phyloP scores from a whole-genome alignment of 2,113 vertebrate species.

The Hippotragus niger region DNA sequence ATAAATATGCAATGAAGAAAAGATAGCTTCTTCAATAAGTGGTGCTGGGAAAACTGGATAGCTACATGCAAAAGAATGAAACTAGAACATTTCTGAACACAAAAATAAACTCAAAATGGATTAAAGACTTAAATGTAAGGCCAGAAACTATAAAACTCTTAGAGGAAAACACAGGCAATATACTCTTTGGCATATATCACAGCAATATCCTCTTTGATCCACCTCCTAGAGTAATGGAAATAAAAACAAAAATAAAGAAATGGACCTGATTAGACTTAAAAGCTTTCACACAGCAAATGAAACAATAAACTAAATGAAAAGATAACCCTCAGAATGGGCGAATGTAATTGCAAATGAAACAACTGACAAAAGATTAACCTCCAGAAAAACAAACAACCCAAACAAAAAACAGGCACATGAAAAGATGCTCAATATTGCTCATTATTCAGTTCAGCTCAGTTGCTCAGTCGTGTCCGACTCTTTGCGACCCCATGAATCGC shows the following conservation, averaged over 20 bases:
- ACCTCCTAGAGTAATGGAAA: neutral
- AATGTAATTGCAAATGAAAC: neutral
- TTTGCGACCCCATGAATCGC: too few relatives aligned
- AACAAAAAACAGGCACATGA: neutral
- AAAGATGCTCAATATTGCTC: neutral
- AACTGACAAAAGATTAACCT: neutral
- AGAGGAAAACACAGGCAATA: neutral
- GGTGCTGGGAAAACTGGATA: neutral
- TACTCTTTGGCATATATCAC: neutral
- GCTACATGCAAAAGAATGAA: neutral
- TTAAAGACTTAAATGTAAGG: neutral
- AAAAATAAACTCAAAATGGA: neutral
- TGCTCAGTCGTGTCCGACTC: too few relatives aligned
- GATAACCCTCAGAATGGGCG: neutral
- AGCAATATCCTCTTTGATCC: neutral
- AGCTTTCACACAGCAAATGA: neutral
- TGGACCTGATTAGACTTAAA: neutral
- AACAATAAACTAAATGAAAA: neutral
- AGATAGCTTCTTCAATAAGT: neutral
- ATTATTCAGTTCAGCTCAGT: neutral
- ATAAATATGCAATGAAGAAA: neutral
- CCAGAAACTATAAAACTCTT: neutral
- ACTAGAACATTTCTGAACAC: neutral
- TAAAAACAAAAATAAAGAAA: neutral
- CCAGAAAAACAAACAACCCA: neutral